Conservation (phyloP, 2,888 invertebrate species). For the Micoletzkya japonica region DNA sequence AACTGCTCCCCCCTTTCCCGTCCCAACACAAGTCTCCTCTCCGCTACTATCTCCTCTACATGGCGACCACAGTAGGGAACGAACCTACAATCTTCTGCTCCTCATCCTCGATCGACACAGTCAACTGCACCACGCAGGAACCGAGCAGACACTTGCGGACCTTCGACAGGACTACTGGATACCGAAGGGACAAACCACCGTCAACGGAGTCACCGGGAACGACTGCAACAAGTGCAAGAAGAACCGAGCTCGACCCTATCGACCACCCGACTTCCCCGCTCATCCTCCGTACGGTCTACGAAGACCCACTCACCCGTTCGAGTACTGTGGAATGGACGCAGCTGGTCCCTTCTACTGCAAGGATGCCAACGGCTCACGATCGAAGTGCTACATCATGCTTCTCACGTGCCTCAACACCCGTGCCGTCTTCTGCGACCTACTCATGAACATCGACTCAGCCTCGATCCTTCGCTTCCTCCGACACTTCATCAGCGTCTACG, state of each 20-base stretch:
- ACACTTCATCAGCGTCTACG: constrained; percentile 29
- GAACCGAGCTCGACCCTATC: constrained; percentile 7
- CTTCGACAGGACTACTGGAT: constrained; percentile 8
- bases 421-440: constrained; percentile 33
- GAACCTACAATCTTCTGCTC: no score
- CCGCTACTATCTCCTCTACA: no score
- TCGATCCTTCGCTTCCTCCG: constrained; percentile 25
- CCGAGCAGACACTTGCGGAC: background rate
- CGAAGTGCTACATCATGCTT: constrained; percentile 28
- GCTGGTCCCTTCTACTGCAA: constrained; percentile 13
- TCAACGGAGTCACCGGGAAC: constrained; percentile 8
- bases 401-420: constrained; percentile 32
- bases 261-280: background rate
- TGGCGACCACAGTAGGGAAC: no score
- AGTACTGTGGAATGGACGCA: constrained; percentile 3
- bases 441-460: constrained; percentile 22
- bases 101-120: background rate
- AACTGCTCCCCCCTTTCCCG: no score
- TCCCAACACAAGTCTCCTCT: no score
- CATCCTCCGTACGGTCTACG: background rate
- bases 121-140: background rate
- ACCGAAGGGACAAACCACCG: background rate
- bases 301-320: background rate
- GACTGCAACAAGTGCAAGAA: background rate
- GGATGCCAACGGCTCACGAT: background rate